These are phyloP conservation scores for Chalcis sispes DNA, from an alignment of 2,888 invertebrate genomes.

Conservation along the genomic window DNA sequence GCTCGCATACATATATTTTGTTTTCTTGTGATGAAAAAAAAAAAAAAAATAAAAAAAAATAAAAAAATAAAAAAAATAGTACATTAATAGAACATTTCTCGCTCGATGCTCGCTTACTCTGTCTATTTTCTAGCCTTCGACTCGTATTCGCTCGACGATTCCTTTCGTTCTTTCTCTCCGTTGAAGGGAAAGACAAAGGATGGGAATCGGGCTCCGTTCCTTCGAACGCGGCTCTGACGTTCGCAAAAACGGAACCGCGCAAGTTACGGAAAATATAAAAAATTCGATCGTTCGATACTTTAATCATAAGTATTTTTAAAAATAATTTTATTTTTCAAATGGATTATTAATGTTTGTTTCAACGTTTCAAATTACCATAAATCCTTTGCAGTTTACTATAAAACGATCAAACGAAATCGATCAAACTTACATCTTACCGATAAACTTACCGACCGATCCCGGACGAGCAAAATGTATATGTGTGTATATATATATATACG, in stretches of 20 bases:
- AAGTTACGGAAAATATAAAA: conserved; percentile 32
- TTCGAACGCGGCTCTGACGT: conserved; percentile 9
- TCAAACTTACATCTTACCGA: background rate
- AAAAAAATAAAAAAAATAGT: too few species aligned
- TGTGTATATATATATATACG: too few species aligned
- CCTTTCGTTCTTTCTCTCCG: conserved; percentile 24
- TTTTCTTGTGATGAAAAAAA: conserved; percentile 14
- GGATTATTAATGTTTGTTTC: too few species aligned
- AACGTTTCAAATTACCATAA: too few species aligned
- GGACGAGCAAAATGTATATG: conserved; percentile 5
- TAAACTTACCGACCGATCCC: background rate
- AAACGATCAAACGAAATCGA: too few species aligned
- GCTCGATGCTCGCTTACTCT: conserved; percentile 66
- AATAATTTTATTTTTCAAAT: background rate
- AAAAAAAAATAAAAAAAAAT: too few species aligned
- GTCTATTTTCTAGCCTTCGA: conserved; percentile 68
- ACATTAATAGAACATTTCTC: too few species aligned
- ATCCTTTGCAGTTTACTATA: too few species aligned
- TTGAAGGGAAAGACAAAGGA: conserved; percentile 21
- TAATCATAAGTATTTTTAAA: background rate
- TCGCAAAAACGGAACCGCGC: conserved; percentile 26
- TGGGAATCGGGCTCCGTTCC: conserved; percentile 15
- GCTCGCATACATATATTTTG: conserved; percentile 62
- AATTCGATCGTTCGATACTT: conserved; percentile 34
- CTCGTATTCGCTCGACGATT: conserved; percentile 17